phyloP scores from a whole-genome alignment of 2,797 vertebrate species.

The Sylvia borin region DNA sequence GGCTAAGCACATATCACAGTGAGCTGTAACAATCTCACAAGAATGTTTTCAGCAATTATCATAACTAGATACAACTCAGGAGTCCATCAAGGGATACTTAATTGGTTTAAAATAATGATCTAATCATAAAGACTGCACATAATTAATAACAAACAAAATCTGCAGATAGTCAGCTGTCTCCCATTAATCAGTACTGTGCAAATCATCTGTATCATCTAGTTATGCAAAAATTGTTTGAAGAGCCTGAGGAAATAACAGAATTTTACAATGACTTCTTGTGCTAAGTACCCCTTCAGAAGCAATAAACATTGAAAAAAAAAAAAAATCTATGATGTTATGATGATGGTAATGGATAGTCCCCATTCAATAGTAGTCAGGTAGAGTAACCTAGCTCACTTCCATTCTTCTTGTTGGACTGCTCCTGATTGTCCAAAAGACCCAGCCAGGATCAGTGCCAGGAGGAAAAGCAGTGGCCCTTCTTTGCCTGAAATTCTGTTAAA shows the following conservation, averaged over 20 bases:
- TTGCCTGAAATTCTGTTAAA: not conserved
- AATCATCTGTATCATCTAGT: not conserved
- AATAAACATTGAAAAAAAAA: not conserved
- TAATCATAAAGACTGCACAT: not conserved
- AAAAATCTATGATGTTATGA: not conserved
- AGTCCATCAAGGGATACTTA: not conserved
- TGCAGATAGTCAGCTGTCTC: not conserved
- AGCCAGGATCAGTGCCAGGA: not conserved
- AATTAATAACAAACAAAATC: not conserved
- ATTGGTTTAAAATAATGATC: not conserved
- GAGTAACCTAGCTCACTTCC: not conserved
- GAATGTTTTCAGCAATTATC: not conserved
- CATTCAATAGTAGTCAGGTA: not conserved
- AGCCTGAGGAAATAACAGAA: not conserved
- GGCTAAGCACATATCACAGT: not conserved
- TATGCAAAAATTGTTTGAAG: not conserved
- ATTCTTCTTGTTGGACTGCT: rapidly evolving
- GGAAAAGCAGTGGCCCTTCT: not conserved
- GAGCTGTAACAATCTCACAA: not conserved
- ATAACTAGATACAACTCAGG: not conserved
- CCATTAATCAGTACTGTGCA: not conserved
- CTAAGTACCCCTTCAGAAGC: not conserved
- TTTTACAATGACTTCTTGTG: not conserved
- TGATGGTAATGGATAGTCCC: not conserved
- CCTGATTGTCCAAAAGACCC: not conserved